phyloP scores from a whole-genome alignment of 2,888 invertebrate genomes.

The Chironomus tentans region DNA sequence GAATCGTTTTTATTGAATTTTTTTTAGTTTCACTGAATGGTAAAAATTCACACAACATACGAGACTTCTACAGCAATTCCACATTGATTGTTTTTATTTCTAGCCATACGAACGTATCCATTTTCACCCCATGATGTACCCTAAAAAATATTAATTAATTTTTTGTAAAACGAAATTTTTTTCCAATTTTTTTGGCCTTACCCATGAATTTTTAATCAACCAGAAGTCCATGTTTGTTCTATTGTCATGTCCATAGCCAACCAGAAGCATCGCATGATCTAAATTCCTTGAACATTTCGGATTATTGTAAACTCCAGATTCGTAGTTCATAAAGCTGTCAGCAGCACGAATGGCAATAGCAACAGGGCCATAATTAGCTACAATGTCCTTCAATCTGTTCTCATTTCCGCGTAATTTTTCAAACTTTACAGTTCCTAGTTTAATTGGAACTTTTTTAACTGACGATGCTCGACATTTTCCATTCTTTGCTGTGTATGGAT shows the following conservation, averaged over 20 bases:
- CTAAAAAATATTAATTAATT: background rate
- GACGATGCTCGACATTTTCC: background rate
- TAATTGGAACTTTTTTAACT: background rate
- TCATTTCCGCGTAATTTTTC: slow-evolving; percentile 12
- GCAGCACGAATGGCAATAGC: slow-evolving; percentile 18
- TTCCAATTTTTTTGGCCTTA: background rate
- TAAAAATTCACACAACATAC: background rate
- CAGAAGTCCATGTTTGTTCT: background rate
- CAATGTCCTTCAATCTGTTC: slow-evolving; percentile 12
- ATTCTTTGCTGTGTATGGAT: background rate
- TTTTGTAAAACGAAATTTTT: background rate
- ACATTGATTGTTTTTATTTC: slow-evolving; percentile 10
- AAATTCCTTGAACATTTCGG: slow-evolving; percentile 2
- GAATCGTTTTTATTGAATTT: no score
- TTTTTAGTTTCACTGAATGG: no score
- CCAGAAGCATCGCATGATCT: slow-evolving; percentile 10
- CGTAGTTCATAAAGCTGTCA: background rate
- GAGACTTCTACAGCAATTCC: background rate
- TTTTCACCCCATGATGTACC: background rate
- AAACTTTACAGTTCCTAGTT: background rate
- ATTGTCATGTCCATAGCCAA: slow-evolving; percentile 5
- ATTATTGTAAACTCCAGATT: slow-evolving; percentile 21
- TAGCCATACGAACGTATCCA: slow-evolving; percentile 11
- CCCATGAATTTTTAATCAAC: slow-evolving; percentile 22
- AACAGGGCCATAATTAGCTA: slow-evolving; percentile 15